Evolutionary conservation across 2,113 vertebrate species (phyloP), one percentile per base, ranked within the genome.

Genomic region (Thunnus thynnus): DNA sequence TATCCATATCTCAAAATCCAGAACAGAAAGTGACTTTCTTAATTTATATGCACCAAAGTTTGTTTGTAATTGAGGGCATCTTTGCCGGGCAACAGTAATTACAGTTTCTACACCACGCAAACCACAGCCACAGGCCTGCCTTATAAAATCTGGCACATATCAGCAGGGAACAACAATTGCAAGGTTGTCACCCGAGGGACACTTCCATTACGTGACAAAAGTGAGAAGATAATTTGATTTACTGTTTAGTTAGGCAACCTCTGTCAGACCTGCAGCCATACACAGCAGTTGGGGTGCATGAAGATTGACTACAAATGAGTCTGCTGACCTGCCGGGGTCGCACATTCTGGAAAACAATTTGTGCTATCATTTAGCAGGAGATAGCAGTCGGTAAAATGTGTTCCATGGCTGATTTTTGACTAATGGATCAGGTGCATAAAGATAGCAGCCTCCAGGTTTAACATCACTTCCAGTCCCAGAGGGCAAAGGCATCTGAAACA

Each of bases 171-270:
- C 94, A 90, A 93, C 92, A 50, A 94, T 75, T 73, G 90, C 74
- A 90, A 92, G 86, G 73, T 90, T 94, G 78, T 94, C 91, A 92
- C 90, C 92, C 84, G 72, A 86, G 4, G 88, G 93, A 79, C 91
- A 91, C 89, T 95, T 94, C 92, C 90, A 94, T 94, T 70, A 58
- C 72, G 88, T 93, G 93, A 91, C 16, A 83, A 94, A 94, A 91
- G 91, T 86, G 90, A 88, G 79, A 54, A 91, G 91, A 96, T 94
- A 95, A 96, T 96, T 95, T 94, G 94, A 96, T 94, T 96, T 95
- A 92, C 92, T 95, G 76, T 95, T 96, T 94, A 94, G 93, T 94
- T 92, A 93, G 93, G 91, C 87, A 94, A 91, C 88, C 94, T 95
- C 86, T 94, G 95, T 94, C 89, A 90, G 92, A 91, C 89, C 94